Conservation (phyloP, 53 echinoderm and acorn worm species). For the Mesocentrotus franciscanus region DNA sequence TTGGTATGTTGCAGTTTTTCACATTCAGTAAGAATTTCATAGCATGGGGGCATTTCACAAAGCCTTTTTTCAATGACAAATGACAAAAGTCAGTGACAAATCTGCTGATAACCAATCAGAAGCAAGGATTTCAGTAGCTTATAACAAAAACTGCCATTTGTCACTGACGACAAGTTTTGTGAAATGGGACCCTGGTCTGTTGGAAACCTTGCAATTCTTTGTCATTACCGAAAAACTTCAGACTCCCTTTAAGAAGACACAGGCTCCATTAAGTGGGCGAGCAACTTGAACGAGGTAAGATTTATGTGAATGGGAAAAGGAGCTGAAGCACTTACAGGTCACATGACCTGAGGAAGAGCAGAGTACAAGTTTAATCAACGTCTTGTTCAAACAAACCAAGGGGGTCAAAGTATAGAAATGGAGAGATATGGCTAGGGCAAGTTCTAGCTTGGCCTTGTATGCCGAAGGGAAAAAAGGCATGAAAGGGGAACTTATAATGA, state of each 20-base stretch:
- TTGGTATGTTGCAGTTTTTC: no score
- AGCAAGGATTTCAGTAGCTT: no score
- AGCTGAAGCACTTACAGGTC: slow-evolving; percentile 29
- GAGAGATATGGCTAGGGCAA: not conserved
- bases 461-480: not conserved
- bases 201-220: no score
- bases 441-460: slow-evolving; percentile 31
- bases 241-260: not conserved
- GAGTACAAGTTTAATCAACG: slow-evolving; percentile 62
- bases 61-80: no score
- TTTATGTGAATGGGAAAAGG: slow-evolving; percentile 64
- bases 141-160: no score
- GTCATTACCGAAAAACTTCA: no score
- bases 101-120: no score
- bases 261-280: not conserved
- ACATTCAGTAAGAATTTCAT: no score
- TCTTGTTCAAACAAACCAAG: slow-evolving; percentile 50
- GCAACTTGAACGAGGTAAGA: slow-evolving; percentile 28
- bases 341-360: slow-evolving; percentile 55
- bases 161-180: no score
- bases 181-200: no score
- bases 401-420: slow-evolving; percentile 36
- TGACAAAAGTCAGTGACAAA: no score
- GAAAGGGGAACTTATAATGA: not conserved
- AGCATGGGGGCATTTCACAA: no score